Base-by-base conservation (phyloP, 1,140 invertebrate genomes). In the Drosophila quadrilineata region DNA sequence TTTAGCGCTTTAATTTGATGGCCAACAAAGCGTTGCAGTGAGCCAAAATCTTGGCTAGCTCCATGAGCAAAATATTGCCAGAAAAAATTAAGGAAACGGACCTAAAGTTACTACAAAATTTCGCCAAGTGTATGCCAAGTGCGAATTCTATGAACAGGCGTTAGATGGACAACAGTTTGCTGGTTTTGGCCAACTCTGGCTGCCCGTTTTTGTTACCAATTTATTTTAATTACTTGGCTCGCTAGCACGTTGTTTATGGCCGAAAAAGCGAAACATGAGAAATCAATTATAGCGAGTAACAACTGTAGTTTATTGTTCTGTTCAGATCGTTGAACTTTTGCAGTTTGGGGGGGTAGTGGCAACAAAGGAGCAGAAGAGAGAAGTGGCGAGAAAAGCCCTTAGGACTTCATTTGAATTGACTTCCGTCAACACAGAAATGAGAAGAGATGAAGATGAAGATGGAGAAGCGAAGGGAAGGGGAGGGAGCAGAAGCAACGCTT, bases 1-100 rank as follows among this genome's bases (percentile, higher is more conserved):
- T 84, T 82, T 82, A 84, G 77, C 77, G 77, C 77, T 77, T 82
- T 82, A 82, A 82, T 82, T 82, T 82, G 77, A 82, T 82, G 58
- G 64, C 58, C 40, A 49, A 48, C 64, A 62, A 3, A 26, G 2
- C 17, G 14, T 0, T 36, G 56, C 59, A 63, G 17, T 48, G 62
- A 43, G 28, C 14, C 14, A 59, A 65, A 36, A 12, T 10, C 46
- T 14, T 6, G 1, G 8, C 2, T 2, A 2, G 8, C 2, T 2
- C n/a, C n/a, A 33, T 35, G 2, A 0, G 22, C 2, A 14, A 43
- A 16, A 36, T 8, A 19, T 10, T 1, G 5, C 8, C n/a, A 5
- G 6, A 24, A n/a, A 9, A 12, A 35, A 35, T 16, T 16, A 33
- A 12, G 6, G 10, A 31, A 9, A n/a, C 10, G n/a, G 24, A 45